Evolutionary conservation across 1,140 invertebrate species (phyloP), one percentile per base, ranked within the genome.

Genomic region (Globodera ellingtonae): DNA sequence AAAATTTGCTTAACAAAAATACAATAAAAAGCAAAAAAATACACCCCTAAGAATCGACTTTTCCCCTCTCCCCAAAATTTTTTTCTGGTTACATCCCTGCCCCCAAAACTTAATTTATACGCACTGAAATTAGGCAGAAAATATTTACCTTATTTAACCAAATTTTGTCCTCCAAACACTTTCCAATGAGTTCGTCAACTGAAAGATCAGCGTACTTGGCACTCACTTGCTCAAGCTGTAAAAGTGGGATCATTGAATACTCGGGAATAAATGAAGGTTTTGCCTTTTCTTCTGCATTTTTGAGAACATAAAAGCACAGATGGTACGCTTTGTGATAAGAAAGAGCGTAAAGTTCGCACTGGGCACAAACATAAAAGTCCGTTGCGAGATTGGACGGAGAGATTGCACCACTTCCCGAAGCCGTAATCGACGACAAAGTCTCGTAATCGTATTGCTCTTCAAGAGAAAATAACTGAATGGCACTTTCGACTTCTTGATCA

Each of bases 261-360:
- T 35, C 3, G 35, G 35, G 35, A 35, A 35, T 18, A 56, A 81
- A 35, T 7, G 44, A 65, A 81, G 44, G 46, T 65, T 5, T 9
- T 69, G 72, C 80, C 80, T 81, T 81, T 82, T 81, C 52, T 59
- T 81, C 80, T 50, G 50, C 62, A 15, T 35, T 50, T 62, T 82
- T 81, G 72, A 81, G 72, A 71, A 74, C 47, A 46, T 21, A 13
- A 21, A 72, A 81, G 48, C 44, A 73, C 46, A 81, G 59, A 66
- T 81, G 80, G 18, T 24, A 72, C 35, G 72, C 71, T 48, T 59
- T 82, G 56, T 81, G 80, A 65, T 82, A 81, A 10, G 50, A 59
- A 50, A 62, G 10, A 50, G 80, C 81, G 52, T 50, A 59, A 24
- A 18, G 13, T 76, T 65, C 80, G 67, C 80, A 81, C 35, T n/a